Evolutionary conservation across 2,888 invertebrate genomes (phyloP).

Genomic region (Cosmorhoe ocellata): DNA sequence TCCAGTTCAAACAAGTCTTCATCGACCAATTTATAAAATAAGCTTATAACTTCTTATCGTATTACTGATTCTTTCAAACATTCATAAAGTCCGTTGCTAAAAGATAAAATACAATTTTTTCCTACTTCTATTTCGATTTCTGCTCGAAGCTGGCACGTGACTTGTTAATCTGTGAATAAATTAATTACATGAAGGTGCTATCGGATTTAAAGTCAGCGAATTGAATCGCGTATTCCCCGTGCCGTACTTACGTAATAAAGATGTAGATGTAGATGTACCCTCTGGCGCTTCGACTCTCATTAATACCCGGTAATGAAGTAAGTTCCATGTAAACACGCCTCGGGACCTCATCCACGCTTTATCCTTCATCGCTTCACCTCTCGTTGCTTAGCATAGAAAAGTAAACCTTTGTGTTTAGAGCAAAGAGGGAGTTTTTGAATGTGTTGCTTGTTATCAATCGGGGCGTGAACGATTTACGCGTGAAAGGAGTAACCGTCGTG

Average conservation of each 20-base stretch:
- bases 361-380: constrained; percentile 60
- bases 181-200: constrained; percentile 23
- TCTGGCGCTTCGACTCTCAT: constrained; percentile 63
- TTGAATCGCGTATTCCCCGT: constrained; percentile 47
- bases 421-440: constrained; percentile 44
- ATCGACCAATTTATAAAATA: too few relatives aligned
- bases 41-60: too few relatives aligned
- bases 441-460: constrained; percentile 42
- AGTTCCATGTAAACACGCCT: constrained; percentile 76
- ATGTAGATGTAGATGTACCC: constrained; percentile 51
- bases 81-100: too few relatives aligned
- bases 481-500: constrained; percentile 57
- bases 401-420: constrained; percentile 49
- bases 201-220: constrained; percentile 49
- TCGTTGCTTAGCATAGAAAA: constrained; percentile 47
- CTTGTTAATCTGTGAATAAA: constrained; percentile 22
- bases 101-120: too few relatives aligned
- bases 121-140: not conserved
- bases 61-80: too few relatives aligned
- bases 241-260: constrained; percentile 50
- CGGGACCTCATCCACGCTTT: constrained; percentile 64
- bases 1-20: too few relatives aligned
- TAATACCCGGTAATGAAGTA: constrained; percentile 75
- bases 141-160: constrained; percentile 12
- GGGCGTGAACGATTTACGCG: constrained; percentile 58